Base-by-base conservation (phyloP, 2,888 invertebrate genomes). In the Halocaridina rubra region DNA sequence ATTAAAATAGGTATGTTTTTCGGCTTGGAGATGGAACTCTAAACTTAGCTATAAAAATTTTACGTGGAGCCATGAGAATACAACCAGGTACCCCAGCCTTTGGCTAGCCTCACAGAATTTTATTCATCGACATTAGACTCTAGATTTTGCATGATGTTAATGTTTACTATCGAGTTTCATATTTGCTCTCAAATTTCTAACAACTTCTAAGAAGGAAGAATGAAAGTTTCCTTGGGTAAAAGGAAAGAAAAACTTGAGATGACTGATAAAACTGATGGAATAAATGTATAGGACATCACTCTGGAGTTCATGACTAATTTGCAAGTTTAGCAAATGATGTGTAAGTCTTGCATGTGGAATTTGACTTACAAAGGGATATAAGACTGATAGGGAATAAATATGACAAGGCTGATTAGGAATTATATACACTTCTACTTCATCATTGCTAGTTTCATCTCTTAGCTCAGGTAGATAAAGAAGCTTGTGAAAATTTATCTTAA, bases 1-100 rank as follows among this genome's bases (percentile, higher is more conserved):
- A n/a, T n/a, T n/a, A n/a, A n/a, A n/a, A n/a, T 81, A 64, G 74
- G 80, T 81, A 72, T 74, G 80, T 74, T 74, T 81, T 33, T 74
- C 61, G 74, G 80, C 80, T 81, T 81, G 80, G 74, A 74, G 80
- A 64, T 81, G 80, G 80, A 81, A 81, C 80, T 74, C 80, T 81
- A 61, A 74, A 81, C 72, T 74, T 74, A 81, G 80, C 80, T 81
- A 74, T 81, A 81, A 81, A n/a, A n/a, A n/a, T n/a, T n/a, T 74
- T 64, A 74, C 61, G 61, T 39, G 61, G 61, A 81, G 74, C 61
- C 39, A 81, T 72, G 74, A 53, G 53, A 53, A 81, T 74, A 61
- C 74, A 81, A 81, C 74, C 74, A 74, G 74, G 80, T 81, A 81
- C 80, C 80, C n/a, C n/a, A n/a, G n/a, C n/a, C 72, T 72, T 80